These are phyloP conservation scores for Caenorhabditis tropicalis DNA, from an alignment of 1,140 invertebrate species.

Conservation along the genomic window DNA sequence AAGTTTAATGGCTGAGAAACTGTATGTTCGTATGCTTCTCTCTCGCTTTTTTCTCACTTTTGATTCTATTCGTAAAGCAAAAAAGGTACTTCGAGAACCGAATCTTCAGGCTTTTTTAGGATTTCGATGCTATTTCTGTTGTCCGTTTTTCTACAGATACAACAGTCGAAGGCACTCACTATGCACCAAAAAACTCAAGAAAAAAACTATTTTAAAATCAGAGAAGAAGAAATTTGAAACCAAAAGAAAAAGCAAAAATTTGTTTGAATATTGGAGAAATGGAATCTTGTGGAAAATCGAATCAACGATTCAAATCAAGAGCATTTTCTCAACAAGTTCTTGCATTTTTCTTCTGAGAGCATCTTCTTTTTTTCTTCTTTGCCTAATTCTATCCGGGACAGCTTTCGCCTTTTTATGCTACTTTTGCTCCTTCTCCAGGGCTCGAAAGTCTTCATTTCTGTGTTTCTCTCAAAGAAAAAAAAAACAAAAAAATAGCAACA, in stretches of 20 bases:
- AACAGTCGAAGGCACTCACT: too few species aligned
- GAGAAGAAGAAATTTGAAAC: too few species aligned
- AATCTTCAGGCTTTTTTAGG: too few species aligned
- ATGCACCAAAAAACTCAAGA: too few species aligned
- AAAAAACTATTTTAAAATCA: too few species aligned
- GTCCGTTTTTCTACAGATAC: too few species aligned
- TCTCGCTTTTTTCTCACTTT: background rate
- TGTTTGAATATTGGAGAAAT: background rate
- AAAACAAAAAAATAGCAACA: conserved; percentile 1
- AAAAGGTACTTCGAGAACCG: too few species aligned
- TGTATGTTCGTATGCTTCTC: background rate
- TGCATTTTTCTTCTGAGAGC: background rate
- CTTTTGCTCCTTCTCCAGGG: background rate
- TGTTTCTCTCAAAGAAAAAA: too few species aligned
- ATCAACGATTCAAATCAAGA: background rate
- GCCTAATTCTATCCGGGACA: conserved; percentile 4
- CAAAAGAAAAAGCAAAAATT: background rate
- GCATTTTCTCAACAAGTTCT: background rate
- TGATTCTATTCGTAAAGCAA: background rate
- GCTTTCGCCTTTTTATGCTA: background rate
- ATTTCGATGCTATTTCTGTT: too few species aligned
- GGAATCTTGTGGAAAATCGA: background rate
- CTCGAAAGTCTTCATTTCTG: too few species aligned
- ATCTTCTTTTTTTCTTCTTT: background rate
- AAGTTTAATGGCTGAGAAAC: background rate